Base-by-base conservation (phyloP, 2,797 vertebrate genomes). In the Sorex maritimensis region DNA sequence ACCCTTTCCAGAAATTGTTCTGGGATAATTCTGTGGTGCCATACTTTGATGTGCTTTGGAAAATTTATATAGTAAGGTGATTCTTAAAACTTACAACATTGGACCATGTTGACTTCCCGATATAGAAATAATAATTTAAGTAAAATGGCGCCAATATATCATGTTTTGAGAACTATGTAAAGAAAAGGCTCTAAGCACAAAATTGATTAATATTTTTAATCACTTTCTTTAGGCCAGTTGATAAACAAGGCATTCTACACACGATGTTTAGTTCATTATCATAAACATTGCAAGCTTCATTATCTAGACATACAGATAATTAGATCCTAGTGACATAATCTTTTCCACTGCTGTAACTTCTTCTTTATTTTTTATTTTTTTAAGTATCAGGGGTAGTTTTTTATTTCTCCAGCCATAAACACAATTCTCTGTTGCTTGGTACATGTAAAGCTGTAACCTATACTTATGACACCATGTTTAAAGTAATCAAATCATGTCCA, bases 1-100 rank as follows among this genome's bases (percentile, higher is more conserved):
- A 30, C 72, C 30, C 52, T 95, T 94, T 95, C 88, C 79, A 89
- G 80, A 69, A 94, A 95, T 90, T 55, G 21, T 34, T 6, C 88
- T 81, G 41, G 10, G 38, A 74, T 34, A 63, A 74, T 46, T 88
- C 26, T 55, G 46, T 86, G 71, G 17, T 34, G 38, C 83, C 17
- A 75, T 78, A 65, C 80, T 90, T 84, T 80, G 30, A 83, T 61
- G 4, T 74, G 55, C 44, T 80, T 93, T 67, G 61, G 26, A 95
- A 93, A 63, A 41, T 68, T 72, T 17, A 74, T 74, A 86, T 52
- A 2, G 38, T 68, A 61, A 81, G 38, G 63, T 24, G 49, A 87
- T 88, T 89, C 28, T 55, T 21, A 86, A 82, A 86, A 93, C 26
- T 80, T 88, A 61, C 7, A 80, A 86, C 7, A 49, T 73, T 85